Evolutionary conservation across 92 coral and sea anemone species (phyloP), one percentile per base, ranked within the genome.

Genomic region (Parazoanthus atlanticus): DNA sequence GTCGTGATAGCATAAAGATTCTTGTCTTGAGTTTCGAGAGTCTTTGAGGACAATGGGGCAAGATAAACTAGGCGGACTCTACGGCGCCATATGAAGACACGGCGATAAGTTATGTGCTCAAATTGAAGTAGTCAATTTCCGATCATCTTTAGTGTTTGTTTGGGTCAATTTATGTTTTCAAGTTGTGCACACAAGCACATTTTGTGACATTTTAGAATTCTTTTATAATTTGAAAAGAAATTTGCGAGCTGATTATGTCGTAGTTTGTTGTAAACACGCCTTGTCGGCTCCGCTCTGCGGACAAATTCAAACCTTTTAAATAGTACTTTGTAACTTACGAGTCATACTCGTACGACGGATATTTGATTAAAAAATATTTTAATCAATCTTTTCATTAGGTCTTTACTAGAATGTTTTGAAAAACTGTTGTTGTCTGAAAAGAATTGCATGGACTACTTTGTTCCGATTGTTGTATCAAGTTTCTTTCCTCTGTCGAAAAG

Each of bases 61-160:
- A 41, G 87, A 84, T 84, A 84, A 84, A n/a, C 21, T 80, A 5
- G 87, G 38, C 31, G 87, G 87, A 43, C 87, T 61, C 28, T 3
- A 3, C 21, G 87, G 78, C 87, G 87, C 87, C 87, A 32, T 28
- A 17, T 46, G 74, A 84, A 83, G 78, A 43, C 87, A 16, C 3
- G 40, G 76, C 69, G 87, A 84, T 84, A 84, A 84, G 65, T 84
- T 70, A 84, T 84, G 87, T 70, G 40, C 87, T 84, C 38, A 31
- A 69, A n/a, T 19, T 84, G 78, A 84, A 84, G 87, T 84, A 84
- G 41, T 84, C 64, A 52, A 84, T 70, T 84, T 71, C 87, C 87
- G 87, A 84, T 70, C 87, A 67, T 30, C 41, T 84, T 34, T 71
- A 84, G 65, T 70, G 77, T 84, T 84, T 84, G 87, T 67, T 84